phyloP scores from a whole-genome alignment of 2,888 invertebrate species.

The Xestia rhomboidea region DNA sequence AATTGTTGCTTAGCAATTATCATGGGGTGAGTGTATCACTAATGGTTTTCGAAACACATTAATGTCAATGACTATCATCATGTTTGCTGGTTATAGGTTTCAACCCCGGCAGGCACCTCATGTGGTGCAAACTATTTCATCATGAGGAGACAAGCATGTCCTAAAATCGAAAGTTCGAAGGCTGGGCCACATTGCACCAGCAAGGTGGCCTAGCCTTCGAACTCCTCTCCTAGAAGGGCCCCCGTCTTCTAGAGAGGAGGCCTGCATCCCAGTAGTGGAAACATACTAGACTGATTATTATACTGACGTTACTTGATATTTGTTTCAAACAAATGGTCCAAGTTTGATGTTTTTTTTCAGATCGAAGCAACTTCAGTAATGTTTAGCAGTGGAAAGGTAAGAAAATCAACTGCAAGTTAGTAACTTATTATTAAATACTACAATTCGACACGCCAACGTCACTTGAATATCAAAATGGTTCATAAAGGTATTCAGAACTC shows the following conservation, averaged over 20 bases:
- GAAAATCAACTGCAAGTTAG: background rate
- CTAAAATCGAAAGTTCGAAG: background rate
- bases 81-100: background rate
- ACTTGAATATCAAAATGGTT: constrained; percentile 12
- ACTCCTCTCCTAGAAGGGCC: too few relatives aligned
- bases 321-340: background rate
- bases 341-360: background rate
- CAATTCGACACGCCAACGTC: background rate
- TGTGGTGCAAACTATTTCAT: background rate
- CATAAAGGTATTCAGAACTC: background rate
- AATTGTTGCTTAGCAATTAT: constrained; percentile 62
- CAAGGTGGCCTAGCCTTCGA: too few relatives aligned
- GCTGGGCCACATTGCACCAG: background rate
- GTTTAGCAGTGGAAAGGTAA: background rate
- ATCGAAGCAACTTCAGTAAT: background rate
- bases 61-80: background rate
- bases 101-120: background rate
- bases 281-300: background rate
- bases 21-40: constrained; percentile 40
- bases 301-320: background rate
- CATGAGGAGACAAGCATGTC: background rate
- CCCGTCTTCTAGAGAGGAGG: background rate
- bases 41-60: constrained; percentile 43
- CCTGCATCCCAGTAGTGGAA: background rate
- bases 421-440: background rate